These are phyloP conservation scores for Lepus timidus DNA, from an alignment of 2,113 vertebrate species.

Conservation along the genomic window DNA sequence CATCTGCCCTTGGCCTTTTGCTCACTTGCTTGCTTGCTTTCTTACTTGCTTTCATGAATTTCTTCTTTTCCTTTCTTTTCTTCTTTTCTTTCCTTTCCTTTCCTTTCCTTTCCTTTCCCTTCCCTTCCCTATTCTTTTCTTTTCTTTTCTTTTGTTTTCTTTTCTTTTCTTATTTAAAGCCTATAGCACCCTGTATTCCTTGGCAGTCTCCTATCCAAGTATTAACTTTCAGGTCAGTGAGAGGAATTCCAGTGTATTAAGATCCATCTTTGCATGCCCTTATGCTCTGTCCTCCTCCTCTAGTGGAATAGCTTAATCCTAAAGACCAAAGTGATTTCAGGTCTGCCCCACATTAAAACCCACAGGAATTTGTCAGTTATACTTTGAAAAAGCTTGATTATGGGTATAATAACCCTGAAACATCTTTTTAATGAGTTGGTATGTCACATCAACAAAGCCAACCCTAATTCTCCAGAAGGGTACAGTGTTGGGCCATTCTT, in stretches of 20 bases:
- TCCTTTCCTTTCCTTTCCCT: neutral
- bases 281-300: neutral
- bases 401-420: constrained; percentile 34
- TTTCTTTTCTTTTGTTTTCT: neutral
- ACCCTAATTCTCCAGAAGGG: neutral
- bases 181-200: no score
- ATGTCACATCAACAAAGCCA: constrained; percentile 20
- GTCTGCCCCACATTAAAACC: constrained; percentile 42
- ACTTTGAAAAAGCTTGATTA: constrained; percentile 46
- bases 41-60: neutral
- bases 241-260: neutral
- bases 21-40: neutral
- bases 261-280: neutral
- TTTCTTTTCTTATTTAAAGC: neutral
- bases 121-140: neutral
- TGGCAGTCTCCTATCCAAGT: no score
- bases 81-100: neutral
- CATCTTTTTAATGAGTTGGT: constrained; percentile 10
- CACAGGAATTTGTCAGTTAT: constrained; percentile 10
- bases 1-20: neutral
- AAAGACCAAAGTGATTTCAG: constrained; percentile 2
- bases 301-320: neutral
- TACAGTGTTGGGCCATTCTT: neutral
- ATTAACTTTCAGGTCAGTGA: neutral
- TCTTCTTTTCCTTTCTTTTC: neutral